Conservation (phyloP, 2,113 vertebrate genomes). For the Tragelaphus imberbis region DNA sequence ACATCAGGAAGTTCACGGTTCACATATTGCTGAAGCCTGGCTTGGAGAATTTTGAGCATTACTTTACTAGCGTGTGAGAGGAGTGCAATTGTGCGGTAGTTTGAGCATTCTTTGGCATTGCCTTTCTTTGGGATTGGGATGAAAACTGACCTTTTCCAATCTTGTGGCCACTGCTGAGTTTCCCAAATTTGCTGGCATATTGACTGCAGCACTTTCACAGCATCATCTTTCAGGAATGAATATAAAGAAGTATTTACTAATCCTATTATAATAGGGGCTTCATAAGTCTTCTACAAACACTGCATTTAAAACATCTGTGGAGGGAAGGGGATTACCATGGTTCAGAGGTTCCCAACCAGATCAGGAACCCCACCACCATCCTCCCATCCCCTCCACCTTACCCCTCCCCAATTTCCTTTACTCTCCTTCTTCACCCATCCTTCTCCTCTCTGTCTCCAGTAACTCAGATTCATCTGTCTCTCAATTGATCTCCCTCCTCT, state of each 20-base stretch:
- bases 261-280: not conserved
- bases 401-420: not conserved
- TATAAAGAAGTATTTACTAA: not conserved
- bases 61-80: too few relatives aligned
- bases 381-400: not conserved
- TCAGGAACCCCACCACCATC: not conserved
- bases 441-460: not conserved
- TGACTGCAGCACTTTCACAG: too few relatives aligned
- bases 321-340: not conserved
- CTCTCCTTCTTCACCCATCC: not conserved
- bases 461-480: not conserved
- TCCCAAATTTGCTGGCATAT: too few relatives aligned
- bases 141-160: too few relatives aligned
- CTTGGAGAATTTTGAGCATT: too few relatives aligned
- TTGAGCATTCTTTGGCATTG: too few relatives aligned
- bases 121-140: too few relatives aligned
- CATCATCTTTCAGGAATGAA: not conserved
- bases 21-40: too few relatives aligned
- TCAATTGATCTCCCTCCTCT: not conserved
- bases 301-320: not conserved
- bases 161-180: too few relatives aligned
- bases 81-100: too few relatives aligned
- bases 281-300: not conserved
- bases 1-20: too few relatives aligned
- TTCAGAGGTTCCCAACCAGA: not conserved